A percentile compares a stretch with the other conserved stretches of the same genome.
phyloP scores from a whole-genome alignment of 2,797 vertebrate genomes.

The Manis javanica region DNA sequence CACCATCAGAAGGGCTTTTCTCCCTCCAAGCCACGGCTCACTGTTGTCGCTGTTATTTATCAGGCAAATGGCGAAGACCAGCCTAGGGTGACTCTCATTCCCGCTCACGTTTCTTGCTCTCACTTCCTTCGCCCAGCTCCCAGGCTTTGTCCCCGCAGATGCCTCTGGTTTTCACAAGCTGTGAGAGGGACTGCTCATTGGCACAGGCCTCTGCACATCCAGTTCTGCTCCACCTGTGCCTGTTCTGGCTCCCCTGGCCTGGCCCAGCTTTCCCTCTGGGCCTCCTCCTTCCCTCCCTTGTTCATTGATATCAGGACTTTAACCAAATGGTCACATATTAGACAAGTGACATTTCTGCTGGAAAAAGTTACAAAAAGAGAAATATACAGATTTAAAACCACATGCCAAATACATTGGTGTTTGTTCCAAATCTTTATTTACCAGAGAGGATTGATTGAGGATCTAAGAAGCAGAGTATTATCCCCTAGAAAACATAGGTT shows the following conservation, averaged over 20 bases:
- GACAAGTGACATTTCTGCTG: constrained; percentile 8
- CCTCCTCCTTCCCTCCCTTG: neutral
- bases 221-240: neutral
- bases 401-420: constrained; percentile 18
- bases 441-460: constrained; percentile 11
- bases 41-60: neutral
- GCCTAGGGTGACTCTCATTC: neutral
- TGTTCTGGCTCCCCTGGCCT: neutral
- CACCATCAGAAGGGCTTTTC: neutral
- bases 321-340: neutral
- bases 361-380: constrained; percentile 47
- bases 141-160: neutral
- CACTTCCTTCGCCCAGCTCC: neutral
- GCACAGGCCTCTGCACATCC: neutral
- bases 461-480: constrained; percentile 8
- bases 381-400: constrained; percentile 42
- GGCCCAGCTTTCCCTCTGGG: neutral
- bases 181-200: neutral
- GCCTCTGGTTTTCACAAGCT: neutral
- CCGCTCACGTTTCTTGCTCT: neutral
- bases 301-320: neutral
- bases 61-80: neutral
- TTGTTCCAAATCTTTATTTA: constrained; percentile 62
- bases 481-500: constrained; percentile 44
- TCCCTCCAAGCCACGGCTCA: neutral